Evolutionary conservation across 2,113 vertebrate genomes (phyloP).

Genomic region (Aptenodytes patagonicus): DNA sequence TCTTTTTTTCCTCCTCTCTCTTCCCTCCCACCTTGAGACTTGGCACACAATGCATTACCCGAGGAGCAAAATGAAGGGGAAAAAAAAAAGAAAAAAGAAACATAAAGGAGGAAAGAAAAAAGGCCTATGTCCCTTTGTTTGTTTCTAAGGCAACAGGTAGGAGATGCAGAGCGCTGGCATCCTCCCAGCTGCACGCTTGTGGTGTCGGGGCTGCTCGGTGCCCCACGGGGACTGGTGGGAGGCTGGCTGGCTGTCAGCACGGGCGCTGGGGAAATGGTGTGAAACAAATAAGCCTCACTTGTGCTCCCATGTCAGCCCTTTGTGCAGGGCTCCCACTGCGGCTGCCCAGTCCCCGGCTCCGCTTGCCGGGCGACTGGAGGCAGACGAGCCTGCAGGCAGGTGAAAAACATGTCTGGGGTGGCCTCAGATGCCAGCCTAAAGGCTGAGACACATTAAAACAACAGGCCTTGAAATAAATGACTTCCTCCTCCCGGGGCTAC

Average conservation of each 20-base stretch:
- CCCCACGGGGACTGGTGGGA: slow-evolving; percentile 18
- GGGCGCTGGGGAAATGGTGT: slow-evolving; percentile 50
- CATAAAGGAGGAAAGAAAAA: not conserved
- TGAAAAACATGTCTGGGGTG: slow-evolving; percentile 28
- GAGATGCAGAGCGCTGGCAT: slow-evolving; percentile 23
- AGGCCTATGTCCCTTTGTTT: not conserved
- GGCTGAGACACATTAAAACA: not conserved
- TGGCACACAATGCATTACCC: not conserved
- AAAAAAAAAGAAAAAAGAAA: not conserved
- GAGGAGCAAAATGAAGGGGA: not conserved
- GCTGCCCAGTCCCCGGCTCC: slow-evolving; percentile 18
- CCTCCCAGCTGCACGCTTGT: not conserved
- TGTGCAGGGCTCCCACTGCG: not conserved
- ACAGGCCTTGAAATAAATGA: slow-evolving; percentile 61
- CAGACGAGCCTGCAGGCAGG: slow-evolving; percentile 54
- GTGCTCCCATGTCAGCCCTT: slow-evolving; percentile 21
- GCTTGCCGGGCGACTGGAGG: slow-evolving; percentile 1
- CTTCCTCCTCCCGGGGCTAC: slow-evolving; percentile 66
- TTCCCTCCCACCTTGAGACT: not conserved
- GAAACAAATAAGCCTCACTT: slow-evolving; percentile 54
- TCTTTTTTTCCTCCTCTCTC: not conserved
- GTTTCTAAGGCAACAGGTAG: slow-evolving; percentile 63
- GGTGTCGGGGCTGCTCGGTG: not conserved
- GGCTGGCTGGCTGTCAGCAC: slow-evolving; percentile 50
- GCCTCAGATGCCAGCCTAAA: not conserved